These are phyloP conservation scores for Prolemur simus DNA, from an alignment of 2,113 vertebrate species.

Conservation along the genomic window DNA sequence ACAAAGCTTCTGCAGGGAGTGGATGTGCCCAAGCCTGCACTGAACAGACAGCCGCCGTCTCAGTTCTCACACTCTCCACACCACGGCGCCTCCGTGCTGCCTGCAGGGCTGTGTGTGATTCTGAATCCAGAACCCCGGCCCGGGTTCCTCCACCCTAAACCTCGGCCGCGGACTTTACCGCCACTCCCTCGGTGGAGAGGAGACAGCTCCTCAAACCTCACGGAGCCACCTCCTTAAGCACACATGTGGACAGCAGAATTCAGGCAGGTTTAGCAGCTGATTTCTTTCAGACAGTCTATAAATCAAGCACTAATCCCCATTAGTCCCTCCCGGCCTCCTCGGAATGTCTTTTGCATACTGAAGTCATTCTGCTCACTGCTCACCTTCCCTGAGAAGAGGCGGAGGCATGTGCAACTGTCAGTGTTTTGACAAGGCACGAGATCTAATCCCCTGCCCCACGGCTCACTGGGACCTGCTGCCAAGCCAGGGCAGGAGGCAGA, in stretches of 20 bases:
- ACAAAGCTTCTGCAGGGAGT: accelerated
- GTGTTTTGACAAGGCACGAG: slow-evolving; percentile 61
- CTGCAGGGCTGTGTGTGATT: not conserved
- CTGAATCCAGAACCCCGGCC: not conserved
- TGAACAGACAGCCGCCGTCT: not conserved
- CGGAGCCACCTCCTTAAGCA: not conserved
- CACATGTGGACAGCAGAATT: accelerated
- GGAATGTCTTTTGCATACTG: slow-evolving; percentile 68
- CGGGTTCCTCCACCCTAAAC: not conserved
- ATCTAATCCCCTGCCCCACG: slow-evolving; percentile 59
- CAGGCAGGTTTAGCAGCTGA: not conserved
- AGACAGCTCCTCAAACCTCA: not conserved
- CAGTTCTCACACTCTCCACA: not conserved
- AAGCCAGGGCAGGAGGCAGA: not conserved
- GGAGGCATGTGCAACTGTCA: slow-evolving; percentile 57
- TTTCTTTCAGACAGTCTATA: slow-evolving; percentile 49
- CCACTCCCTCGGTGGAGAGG: too few species aligned
- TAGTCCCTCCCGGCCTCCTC: not conserved
- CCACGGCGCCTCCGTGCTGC: not conserved
- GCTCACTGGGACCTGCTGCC: not conserved
- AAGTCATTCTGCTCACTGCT: slow-evolving; percentile 72
- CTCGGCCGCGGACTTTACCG: not conserved
- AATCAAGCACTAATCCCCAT: slow-evolving; percentile 70
- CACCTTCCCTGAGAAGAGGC: slow-evolving; percentile 35
- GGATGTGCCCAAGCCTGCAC: not conserved